Percentiles rank a stretch among this genome's conserved stretches.
Conservation (phyloP, 2,113 vertebrate species). For the Crotalus horridus region DNA sequence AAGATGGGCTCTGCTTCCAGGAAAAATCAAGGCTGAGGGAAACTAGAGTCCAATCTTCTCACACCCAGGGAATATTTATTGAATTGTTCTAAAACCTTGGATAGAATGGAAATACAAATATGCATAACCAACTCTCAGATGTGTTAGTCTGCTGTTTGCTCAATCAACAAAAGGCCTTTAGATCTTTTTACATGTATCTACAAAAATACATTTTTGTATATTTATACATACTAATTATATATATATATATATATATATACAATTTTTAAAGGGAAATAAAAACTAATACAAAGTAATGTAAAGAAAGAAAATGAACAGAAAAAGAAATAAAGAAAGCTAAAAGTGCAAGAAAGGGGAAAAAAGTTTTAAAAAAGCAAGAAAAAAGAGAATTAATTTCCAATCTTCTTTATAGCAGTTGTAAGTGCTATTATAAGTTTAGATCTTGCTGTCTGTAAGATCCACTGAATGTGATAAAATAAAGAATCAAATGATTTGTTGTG, state of each 20-base stretch:
- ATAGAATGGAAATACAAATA: slow-evolving; percentile 42
- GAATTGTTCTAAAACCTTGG: slow-evolving; percentile 24
- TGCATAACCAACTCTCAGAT: neutral
- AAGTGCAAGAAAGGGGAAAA: neutral
- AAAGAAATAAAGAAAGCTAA: neutral
- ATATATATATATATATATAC: neutral
- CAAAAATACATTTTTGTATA: neutral
- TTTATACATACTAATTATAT: neutral
- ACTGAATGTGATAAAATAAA: neutral
- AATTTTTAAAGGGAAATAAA: neutral
- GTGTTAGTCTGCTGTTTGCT: neutral
- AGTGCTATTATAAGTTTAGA: neutral
- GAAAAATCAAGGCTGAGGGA: slow-evolving; percentile 16
- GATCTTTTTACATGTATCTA: neutral
- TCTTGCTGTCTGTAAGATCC: neutral
- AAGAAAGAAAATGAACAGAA: neutral
- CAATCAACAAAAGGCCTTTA: neutral
- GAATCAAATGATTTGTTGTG: neutral
- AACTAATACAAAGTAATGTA: neutral
- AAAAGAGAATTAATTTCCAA: neutral
- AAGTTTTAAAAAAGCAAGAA: neutral
- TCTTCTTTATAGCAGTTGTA: neutral
- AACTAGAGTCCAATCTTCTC: slow-evolving; percentile 16
- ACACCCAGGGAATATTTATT: slow-evolving; percentile 20
- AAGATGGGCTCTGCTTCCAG: slow-evolving; percentile 5